Percentiles rank a stretch among this genome's conserved stretches.
Evolutionary conservation across 2,888 invertebrate species (phyloP).

Genomic region (Drosophila monieri): DNA sequence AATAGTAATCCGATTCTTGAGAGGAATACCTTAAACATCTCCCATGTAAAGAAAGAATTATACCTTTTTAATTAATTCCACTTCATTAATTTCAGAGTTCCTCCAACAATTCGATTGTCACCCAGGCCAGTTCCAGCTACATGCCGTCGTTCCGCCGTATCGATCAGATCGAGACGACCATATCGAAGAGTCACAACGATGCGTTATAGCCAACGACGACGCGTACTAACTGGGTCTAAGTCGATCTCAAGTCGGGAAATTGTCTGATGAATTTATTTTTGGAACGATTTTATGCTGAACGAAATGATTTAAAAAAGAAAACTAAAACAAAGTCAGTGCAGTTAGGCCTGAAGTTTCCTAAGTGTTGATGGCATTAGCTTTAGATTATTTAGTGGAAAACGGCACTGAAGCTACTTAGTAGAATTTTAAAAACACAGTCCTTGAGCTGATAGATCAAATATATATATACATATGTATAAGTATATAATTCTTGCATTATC

Average conservation of each 20-base stretch:
- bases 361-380: constrained; percentile 4
- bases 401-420: constrained; percentile 53
- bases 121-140: constrained; percentile 81
- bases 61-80: neutral
- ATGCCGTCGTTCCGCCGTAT: constrained; percentile 82
- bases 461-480: constrained; percentile 26
- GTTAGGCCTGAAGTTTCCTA: constrained; percentile 6
- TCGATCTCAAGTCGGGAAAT: constrained; percentile 19
- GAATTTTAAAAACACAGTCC: constrained; percentile 33
- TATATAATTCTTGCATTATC: constrained; percentile 46
- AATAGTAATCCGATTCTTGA: no score
- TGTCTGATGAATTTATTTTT: constrained; percentile 65
- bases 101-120: constrained; percentile 83
- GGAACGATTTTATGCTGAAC: constrained; percentile 54
- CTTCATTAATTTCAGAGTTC: constrained; percentile 72
- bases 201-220: constrained; percentile 79
- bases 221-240: constrained; percentile 75
- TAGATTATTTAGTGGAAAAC: constrained; percentile 19
- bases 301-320: constrained; percentile 1
- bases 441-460: constrained; percentile 23
- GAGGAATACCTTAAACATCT: no score
- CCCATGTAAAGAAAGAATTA: no score
- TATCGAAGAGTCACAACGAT: constrained; percentile 81
- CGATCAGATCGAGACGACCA: constrained; percentile 81
- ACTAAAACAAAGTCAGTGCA: constrained; percentile 9